Evolutionary conservation across 2,797 vertebrate genomes (phyloP).

Genomic region (Mallotus villosus): DNA sequence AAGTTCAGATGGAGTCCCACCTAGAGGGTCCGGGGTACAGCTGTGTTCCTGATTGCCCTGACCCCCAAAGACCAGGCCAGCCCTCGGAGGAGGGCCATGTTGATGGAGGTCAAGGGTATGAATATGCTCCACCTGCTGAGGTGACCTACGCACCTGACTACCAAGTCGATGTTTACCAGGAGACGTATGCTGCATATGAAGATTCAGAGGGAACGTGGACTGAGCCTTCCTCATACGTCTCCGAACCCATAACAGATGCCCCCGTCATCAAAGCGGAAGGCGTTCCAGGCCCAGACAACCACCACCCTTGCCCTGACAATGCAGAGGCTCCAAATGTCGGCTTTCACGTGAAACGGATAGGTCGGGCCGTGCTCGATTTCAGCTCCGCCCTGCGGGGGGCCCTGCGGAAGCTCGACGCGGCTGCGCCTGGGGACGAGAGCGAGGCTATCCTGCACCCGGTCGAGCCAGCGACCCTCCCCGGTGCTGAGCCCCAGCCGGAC

Average conservation of each 20-base stretch:
- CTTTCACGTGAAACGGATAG: conserved; percentile 85
- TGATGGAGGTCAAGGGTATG: conserved; percentile 38
- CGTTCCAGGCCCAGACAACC: conserved; percentile 46
- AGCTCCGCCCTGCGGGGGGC: conserved; percentile 85
- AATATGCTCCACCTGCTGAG: conserved; percentile 43
- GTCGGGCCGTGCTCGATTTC: conserved; percentile 85
- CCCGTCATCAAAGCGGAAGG: conserved; percentile 21
- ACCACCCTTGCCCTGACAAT: conserved; percentile 56
- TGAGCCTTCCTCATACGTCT: conserved; percentile 27
- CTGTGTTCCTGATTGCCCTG: conserved; percentile 47
- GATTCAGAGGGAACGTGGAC: conserved; percentile 49
- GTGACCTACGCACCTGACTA: conserved; percentile 39
- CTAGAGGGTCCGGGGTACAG: conserved; percentile 48
- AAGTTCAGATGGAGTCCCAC: conserved; percentile 25
- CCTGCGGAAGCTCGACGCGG: conserved; percentile 85
- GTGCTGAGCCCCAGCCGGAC: conserved; percentile 32
- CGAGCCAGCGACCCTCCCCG: conserved; percentile 55
- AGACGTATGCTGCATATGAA: conserved; percentile 38
- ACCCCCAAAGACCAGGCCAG: conserved; percentile 63
- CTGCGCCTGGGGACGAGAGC: conserved; percentile 73
- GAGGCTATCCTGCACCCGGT: conserved; percentile 70
- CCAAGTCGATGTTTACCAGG: conserved; percentile 42
- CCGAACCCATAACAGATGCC: conserved; percentile 22
- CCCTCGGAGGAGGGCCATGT: conserved; percentile 56
- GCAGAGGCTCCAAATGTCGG: conserved; percentile 77